These are phyloP conservation scores for Mormyrops boulengeri DNA, from an alignment of 2,797 vertebrate genomes.

Conservation along the genomic window DNA sequence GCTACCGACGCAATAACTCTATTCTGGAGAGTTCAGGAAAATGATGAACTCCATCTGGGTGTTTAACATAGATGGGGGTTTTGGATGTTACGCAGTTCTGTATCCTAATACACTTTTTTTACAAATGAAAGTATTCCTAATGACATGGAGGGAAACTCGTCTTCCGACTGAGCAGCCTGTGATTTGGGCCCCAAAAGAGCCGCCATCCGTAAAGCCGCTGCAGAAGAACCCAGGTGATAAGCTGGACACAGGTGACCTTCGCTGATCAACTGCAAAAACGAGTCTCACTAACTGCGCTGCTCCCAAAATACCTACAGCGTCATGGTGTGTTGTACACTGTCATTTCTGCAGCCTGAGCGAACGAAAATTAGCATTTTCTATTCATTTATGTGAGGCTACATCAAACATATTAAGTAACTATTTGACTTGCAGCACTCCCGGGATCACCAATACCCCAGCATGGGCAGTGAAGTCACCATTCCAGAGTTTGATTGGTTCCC, in stretches of 20 bases:
- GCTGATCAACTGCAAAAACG: background rate
- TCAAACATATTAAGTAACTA: background rate
- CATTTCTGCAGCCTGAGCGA: background rate
- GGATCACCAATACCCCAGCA: background rate
- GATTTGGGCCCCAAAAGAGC: background rate
- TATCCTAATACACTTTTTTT: background rate
- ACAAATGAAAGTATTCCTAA: background rate
- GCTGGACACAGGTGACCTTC: background rate
- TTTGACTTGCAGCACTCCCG: background rate
- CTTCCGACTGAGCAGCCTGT: background rate
- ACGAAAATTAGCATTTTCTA: background rate
- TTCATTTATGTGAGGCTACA: background rate
- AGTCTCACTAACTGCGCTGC: background rate
- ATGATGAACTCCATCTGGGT: background rate
- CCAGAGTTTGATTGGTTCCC: background rate
- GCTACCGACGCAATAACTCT: background rate
- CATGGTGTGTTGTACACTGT: background rate
- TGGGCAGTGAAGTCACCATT: background rate
- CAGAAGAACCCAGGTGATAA: background rate
- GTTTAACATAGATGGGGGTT: background rate
- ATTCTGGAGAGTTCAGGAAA: background rate
- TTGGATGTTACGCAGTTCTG: background rate
- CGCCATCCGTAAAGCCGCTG: background rate
- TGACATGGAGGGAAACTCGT: background rate
- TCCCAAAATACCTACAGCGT: background rate